These are phyloP conservation scores for Mormyrops attenuatus DNA, from an alignment of 2,797 vertebrate species.

Conservation along the genomic window DNA sequence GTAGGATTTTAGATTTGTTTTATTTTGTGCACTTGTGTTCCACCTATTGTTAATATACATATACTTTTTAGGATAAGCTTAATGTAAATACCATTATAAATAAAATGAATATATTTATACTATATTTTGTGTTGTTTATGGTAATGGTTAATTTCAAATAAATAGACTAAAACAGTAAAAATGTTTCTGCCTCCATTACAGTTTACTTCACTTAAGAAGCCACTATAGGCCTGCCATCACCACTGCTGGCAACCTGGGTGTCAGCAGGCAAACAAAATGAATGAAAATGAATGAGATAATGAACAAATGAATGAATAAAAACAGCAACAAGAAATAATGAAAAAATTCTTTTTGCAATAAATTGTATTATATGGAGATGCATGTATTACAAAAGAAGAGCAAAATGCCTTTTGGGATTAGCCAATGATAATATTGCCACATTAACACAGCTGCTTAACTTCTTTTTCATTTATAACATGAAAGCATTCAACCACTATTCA, in stretches of 20 bases:
- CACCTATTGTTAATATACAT: slow-evolving; percentile 53
- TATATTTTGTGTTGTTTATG: neutral
- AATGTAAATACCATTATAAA: slow-evolving; percentile 57
- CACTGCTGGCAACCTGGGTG: neutral
- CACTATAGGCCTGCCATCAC: neutral
- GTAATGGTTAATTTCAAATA: neutral
- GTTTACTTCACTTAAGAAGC: neutral
- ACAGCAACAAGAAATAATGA: neutral
- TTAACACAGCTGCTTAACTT: neutral
- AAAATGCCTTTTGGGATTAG: neutral
- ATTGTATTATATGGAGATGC: neutral
- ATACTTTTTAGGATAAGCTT: slow-evolving; percentile 58
- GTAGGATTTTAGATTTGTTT: slow-evolving; percentile 41
- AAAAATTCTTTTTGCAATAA: neutral
- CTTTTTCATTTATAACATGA: neutral
- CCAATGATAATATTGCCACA: neutral
- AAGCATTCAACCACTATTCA: too few relatives aligned
- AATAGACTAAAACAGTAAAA: neutral
- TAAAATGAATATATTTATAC: slow-evolving; percentile 56
- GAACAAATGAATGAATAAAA: neutral
- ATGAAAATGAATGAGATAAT: neutral
- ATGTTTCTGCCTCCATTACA: neutral
- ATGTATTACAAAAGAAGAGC: neutral
- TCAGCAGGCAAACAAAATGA: neutral
- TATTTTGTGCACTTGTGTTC: slow-evolving; percentile 61